These are phyloP conservation scores for Rhineura floridana DNA, from an alignment of 2,113 vertebrate genomes.

Conservation along the genomic window DNA sequence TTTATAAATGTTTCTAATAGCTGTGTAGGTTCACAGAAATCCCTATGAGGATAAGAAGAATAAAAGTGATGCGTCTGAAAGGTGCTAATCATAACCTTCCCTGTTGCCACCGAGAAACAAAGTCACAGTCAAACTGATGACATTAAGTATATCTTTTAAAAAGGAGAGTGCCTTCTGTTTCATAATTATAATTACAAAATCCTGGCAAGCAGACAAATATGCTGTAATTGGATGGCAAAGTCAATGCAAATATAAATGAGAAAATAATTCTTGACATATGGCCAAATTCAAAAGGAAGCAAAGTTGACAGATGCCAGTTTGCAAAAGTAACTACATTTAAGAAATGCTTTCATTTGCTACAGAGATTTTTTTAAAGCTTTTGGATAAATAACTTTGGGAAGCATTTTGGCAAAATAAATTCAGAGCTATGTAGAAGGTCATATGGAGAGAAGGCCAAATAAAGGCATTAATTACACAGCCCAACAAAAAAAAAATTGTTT, in stretches of 20 bases:
- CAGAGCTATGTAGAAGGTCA: neutral
- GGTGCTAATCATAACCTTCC: constrained; percentile 39
- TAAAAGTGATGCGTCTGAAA: constrained; percentile 48
- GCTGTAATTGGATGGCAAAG: constrained; percentile 43
- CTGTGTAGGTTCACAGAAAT: neutral
- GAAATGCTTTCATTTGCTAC: constrained; percentile 53
- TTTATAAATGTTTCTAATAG: neutral
- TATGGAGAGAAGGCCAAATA: neutral
- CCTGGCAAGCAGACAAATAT: constrained; percentile 46
- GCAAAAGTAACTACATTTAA: constrained; percentile 36
- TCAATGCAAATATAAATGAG: neutral
- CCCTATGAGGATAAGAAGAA: neutral
- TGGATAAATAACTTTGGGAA: constrained; percentile 32
- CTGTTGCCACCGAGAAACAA: constrained; percentile 51
- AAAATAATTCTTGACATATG: neutral
- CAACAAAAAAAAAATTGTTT: no score
- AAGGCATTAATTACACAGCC: neutral
- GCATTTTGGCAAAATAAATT: neutral
- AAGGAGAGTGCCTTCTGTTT: constrained; percentile 27
- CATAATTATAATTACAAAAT: constrained; percentile 49
- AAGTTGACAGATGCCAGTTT: constrained; percentile 47
- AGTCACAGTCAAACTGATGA: constrained; percentile 21
- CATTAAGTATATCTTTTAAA: constrained; percentile 4
- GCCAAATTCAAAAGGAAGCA: constrained; percentile 45
- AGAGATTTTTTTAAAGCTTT: neutral